Evolutionary conservation across 2,797 vertebrate genomes (phyloP).

Genomic region (Anniella stebbinsi): DNA sequence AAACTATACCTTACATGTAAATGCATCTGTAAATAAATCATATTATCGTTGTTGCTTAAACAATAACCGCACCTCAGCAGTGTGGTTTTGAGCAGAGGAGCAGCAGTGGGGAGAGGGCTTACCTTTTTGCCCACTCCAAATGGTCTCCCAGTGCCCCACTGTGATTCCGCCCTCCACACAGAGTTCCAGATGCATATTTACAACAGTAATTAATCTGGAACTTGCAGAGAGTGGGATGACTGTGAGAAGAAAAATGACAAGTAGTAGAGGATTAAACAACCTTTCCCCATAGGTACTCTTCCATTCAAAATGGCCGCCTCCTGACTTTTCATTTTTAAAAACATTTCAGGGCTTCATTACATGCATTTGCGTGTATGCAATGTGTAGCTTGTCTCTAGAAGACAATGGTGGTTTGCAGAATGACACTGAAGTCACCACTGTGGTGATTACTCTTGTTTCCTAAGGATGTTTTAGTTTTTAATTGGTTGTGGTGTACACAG

Average conservation of each 20-base stretch:
- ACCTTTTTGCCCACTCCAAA: not conserved
- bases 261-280: not conserved
- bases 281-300: not conserved
- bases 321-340: not conserved
- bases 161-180: not conserved
- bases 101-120: not conserved
- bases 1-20: not conserved
- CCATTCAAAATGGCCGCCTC: not conserved
- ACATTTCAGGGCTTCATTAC: not conserved
- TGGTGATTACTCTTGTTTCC: not conserved
- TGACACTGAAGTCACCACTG: not conserved
- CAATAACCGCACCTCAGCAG: not conserved
- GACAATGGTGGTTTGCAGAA: not conserved
- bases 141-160: too few relatives aligned
- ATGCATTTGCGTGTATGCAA: not conserved
- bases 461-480: slow-evolving; percentile 32
- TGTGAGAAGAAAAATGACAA: not conserved
- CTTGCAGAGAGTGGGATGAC: not conserved
- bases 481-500: slow-evolving; percentile 5
- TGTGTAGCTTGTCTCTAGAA: not conserved
- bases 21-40: not conserved
- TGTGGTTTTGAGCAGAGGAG: not conserved
- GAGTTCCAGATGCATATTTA: not conserved
- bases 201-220: not conserved
- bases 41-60: not conserved